phyloP scores from a whole-genome alignment of 1,140 invertebrate genomes.

The Frieseomelitta varia region DNA sequence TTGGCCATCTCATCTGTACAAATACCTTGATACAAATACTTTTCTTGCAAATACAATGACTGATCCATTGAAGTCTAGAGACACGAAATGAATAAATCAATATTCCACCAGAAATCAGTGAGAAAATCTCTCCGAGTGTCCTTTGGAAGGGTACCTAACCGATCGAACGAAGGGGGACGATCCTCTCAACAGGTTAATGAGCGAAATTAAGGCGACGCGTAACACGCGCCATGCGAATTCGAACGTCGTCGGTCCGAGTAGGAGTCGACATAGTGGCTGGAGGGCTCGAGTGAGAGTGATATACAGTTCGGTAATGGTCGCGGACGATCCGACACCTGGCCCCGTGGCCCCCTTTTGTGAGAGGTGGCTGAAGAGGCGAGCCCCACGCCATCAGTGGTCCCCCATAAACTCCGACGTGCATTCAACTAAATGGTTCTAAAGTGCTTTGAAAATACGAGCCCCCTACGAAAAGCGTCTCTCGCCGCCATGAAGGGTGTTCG shows the following conservation, averaged over 20 bases:
- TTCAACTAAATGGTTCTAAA: conserved; percentile 73
- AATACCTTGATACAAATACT: too few relatives aligned
- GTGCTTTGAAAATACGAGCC: conserved; percentile 69
- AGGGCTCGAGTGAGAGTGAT: conserved; percentile 72
- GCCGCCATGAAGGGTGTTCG: conserved; percentile 7
- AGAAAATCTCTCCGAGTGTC: accelerated
- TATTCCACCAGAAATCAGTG: background rate
- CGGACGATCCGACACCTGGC: conserved; percentile 74
- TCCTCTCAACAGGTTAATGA: conserved; percentile 38
- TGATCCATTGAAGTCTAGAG: too few relatives aligned
- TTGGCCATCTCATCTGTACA: too few relatives aligned
- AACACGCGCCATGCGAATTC: background rate
- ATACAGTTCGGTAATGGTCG: conserved; percentile 77
- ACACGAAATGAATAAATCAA: background rate
- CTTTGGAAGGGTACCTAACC: background rate
- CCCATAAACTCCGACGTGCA: conserved; percentile 69
- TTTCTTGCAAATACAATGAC: too few relatives aligned
- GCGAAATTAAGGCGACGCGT: conserved; percentile 44
- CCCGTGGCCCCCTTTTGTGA: conserved; percentile 65
- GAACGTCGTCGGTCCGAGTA: background rate
- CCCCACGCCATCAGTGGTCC: conserved; percentile 57
- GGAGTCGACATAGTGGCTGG: conserved; percentile 66
- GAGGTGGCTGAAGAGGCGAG: conserved; percentile 54
- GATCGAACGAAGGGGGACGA: background rate
- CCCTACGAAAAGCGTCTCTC: conserved; percentile 50